Conservation (phyloP, 2,113 vertebrate species). For the Antechinus flavipes region DNA sequence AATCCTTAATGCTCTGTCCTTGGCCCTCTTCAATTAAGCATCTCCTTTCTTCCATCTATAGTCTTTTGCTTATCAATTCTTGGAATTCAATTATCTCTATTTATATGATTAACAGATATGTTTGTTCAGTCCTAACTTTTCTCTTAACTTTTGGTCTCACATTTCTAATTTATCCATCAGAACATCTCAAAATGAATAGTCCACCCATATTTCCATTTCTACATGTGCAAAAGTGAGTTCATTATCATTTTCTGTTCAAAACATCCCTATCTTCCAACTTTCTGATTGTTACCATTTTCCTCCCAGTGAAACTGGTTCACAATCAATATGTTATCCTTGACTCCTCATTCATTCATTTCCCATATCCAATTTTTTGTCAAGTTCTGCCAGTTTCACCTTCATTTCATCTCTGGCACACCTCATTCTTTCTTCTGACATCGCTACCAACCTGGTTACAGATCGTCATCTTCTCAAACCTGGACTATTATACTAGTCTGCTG, state of each 20-base stretch:
- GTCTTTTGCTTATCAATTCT: background rate
- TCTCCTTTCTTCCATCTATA: background rate
- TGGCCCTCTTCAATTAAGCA: background rate
- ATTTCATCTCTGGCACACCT: background rate
- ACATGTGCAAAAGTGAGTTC: background rate
- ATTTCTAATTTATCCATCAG: background rate
- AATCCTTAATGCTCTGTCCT: background rate
- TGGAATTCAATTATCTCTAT: background rate
- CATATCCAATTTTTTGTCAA: background rate
- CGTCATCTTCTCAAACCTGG: background rate
- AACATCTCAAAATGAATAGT: background rate
- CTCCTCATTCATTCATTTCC: background rate
- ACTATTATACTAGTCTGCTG: background rate
- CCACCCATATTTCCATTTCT: background rate
- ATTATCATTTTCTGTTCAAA: background rate
- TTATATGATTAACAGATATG: background rate
- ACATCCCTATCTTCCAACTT: background rate
- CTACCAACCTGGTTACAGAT: background rate
- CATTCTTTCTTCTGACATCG: background rate
- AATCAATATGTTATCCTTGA: background rate
- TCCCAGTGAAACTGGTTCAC: background rate
- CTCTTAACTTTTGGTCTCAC: background rate
- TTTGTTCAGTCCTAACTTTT: background rate
- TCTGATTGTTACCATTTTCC: background rate
- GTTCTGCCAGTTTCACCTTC: background rate